These are phyloP conservation scores for Emmelina monodactyla DNA, from an alignment of 2,888 invertebrate species.

Conservation along the genomic window DNA sequence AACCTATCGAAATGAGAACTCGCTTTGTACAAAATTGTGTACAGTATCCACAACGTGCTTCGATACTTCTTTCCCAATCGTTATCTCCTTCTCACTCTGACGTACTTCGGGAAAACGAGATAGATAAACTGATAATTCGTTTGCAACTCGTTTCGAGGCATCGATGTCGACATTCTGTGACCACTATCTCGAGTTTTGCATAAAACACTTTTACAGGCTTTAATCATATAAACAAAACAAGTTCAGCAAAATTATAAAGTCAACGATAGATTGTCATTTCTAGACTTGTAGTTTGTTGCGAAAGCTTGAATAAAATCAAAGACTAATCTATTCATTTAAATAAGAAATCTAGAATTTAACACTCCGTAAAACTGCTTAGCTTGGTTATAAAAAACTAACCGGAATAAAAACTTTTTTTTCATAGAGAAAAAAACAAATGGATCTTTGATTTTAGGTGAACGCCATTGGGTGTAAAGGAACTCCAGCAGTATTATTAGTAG, in stretches of 20 bases:
- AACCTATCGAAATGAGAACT: not conserved
- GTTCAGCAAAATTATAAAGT: not conserved
- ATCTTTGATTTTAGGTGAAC: too few relatives aligned
- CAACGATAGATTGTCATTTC: too few relatives aligned
- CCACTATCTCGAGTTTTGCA: not conserved
- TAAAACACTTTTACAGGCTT: not conserved
- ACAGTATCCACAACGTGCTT: not conserved
- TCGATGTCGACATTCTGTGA: not conserved
- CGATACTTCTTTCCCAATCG: not conserved
- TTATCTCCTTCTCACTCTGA: not conserved
- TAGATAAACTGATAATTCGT: not conserved
- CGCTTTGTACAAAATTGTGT: not conserved
- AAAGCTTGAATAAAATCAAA: too few relatives aligned
- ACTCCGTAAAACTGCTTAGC: too few relatives aligned
- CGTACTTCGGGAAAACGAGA: not conserved
- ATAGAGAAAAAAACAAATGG: too few relatives aligned
- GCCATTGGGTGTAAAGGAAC: too few relatives aligned
- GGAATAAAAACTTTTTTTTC: too few relatives aligned
- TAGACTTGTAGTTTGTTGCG: too few relatives aligned
- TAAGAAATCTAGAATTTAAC: too few relatives aligned
- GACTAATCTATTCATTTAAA: too few relatives aligned
- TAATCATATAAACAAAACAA: not conserved
- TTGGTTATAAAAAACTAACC: too few relatives aligned
- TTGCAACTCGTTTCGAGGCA: not conserved
- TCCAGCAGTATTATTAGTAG: too few relatives aligned